Base-by-base conservation (phyloP, 2,888 invertebrate species). In the Noctua pronuba region DNA sequence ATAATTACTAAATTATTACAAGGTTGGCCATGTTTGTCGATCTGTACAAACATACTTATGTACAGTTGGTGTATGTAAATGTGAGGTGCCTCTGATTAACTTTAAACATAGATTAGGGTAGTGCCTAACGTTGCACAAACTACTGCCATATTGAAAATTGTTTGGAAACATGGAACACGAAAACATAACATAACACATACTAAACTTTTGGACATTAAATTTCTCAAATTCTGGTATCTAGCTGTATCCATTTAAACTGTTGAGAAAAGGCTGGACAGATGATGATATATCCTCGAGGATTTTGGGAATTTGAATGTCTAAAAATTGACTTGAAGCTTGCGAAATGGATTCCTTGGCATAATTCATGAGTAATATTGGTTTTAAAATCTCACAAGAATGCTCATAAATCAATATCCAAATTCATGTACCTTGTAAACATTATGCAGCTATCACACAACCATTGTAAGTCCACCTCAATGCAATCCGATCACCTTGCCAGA, bases 1-100 rank as follows among this genome's bases (percentile, higher is more conserved):
- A 84, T 88, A 77, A 83, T 85, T 80, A 88, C 84, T 86, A 73
- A 91, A 89, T 86, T 81, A 90, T 88, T 80, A 89, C 91, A 91
- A 91, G 91, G 91, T 52, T 86, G 76, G 73, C 68, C 64, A 67
- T 83, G 84, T 84, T 84, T 84, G 84, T 72, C 49, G 77, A 75
- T 79, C 74, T 86, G 81, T 80, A 84, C 80, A 86, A 86, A 86
- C 81, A 76, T 82, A 79, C 74, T 66, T 77, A 82, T 65, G 72
- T 73, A 77, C 78, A 69, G 71, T 62, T 64, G 65, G 71, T 79
- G 75, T 75, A 80, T 86, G 52, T 62, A 44, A 75, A 84, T 77
- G 80, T 71, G 67, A 65, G 69, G 70, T 75, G 68, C 80, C 62
- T 62, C 69, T 75, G 66, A 79, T 65, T 60, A 75, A 78, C 68